Evolutionary conservation across 2,888 invertebrate species (phyloP).

Genomic region (Ceramica pisi): DNA sequence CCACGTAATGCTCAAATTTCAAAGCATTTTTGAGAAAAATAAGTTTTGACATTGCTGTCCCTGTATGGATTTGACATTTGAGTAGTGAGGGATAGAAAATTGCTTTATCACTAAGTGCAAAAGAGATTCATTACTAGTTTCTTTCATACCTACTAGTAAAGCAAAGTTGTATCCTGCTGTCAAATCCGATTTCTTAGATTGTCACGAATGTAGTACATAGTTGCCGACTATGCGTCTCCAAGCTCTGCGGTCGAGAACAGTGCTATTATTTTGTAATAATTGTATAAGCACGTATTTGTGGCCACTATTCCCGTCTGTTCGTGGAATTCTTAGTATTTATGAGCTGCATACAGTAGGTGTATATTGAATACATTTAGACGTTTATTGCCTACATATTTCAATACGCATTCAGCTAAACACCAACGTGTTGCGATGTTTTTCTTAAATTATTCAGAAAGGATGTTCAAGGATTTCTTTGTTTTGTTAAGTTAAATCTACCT

Average conservation of each 20-base stretch:
- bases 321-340: constrained; percentile 63
- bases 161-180: too few relatives aligned
- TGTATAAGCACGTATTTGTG: constrained; percentile 41
- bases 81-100: too few relatives aligned
- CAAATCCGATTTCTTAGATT: too few relatives aligned
- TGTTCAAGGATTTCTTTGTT: not conserved
- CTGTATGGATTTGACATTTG: too few relatives aligned
- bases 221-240: not conserved
- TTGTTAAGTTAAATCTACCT: too few relatives aligned
- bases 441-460: not conserved
- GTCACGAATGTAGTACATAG: too few relatives aligned
- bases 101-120: too few relatives aligned
- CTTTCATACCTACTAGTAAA: too few relatives aligned
- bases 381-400: constrained; percentile 48
- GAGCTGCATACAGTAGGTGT: constrained; percentile 50
- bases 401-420: constrained; percentile 15
- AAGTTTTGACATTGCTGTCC: too few relatives aligned
- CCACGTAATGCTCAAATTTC: too few relatives aligned
- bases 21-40: too few relatives aligned
- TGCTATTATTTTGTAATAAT: constrained; percentile 35
- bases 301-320: constrained; percentile 65
- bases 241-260: constrained; percentile 1
- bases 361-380: constrained; percentile 34
- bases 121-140: too few relatives aligned
- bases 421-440: not conserved